Base-by-base conservation (phyloP, 2,888 invertebrate species). In the Hololepta plana region DNA sequence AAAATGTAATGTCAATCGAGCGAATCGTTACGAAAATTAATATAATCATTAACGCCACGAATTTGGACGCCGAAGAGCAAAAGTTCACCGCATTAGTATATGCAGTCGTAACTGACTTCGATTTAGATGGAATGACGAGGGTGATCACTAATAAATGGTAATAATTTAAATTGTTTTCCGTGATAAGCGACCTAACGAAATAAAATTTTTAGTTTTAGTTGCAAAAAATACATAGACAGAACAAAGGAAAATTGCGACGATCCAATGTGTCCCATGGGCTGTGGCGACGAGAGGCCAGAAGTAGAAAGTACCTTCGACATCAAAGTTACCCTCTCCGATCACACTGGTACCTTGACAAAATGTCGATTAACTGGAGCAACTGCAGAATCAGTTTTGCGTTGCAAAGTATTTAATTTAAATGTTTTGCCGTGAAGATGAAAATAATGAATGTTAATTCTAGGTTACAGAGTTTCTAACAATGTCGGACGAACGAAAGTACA, bases 1-100 rank as follows among this genome's bases (percentile, higher is more conserved):
- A 55, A 24, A 65, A 53, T 6, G 55, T 64, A 20, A 68, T 73
- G 69, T 66, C 62, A 2, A 55, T 70, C 2, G 53, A 57, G 23
- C 64, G 68, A 42, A 58, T 73, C 23, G 53, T 66, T 30, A 54
- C 59, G 21, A 54, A 55, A 38, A 38, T 46, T 2, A 42, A 41
- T 11, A 35, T 39, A 11, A 42, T 40, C 44, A 29, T 47, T 47
- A 27, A 59, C 53, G 30, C 39, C 51, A 36, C 57, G 41, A 30
- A 57, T 45, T 38, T 48, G 45, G 28, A 49, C 47, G 23, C 45
- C 36, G 47, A 49, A 24, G 53, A 53, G 30, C 57, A 64, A 9
- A 68, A 72, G 16, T 75, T 81, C 45, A 71, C 75, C n/a, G 72
- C 70, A 2, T 55, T 75, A 3, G 47, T 82, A 4, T 71, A 67